Evolutionary conservation across 35 echinoderm and acorn worm genomes (phyloP).

Genomic region (Hemicentrotus pulcherrimus): DNA sequence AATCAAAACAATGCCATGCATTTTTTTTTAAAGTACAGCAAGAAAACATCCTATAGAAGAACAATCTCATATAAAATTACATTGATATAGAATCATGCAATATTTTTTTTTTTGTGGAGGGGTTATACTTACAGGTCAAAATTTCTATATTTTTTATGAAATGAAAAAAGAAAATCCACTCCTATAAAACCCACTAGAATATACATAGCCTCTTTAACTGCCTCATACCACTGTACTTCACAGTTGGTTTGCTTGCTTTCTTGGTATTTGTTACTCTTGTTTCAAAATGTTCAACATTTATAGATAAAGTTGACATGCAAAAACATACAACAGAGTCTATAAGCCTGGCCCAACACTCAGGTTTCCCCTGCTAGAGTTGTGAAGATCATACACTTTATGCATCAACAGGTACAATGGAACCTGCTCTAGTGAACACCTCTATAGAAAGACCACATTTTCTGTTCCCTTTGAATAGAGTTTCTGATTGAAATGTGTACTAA

Average conservation of each 20-base stretch:
- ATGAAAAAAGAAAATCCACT: not conserved
- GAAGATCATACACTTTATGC: no score
- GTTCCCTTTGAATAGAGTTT: no score
- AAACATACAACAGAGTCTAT: not conserved
- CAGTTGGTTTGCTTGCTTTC: conserved; percentile 8
- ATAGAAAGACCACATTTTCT: no score
- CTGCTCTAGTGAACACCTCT: no score
- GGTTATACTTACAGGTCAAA: not conserved
- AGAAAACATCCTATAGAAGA: not conserved
- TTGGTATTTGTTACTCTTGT: not conserved
- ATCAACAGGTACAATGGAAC: no score
- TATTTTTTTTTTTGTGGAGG: not conserved
- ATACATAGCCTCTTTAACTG: not conserved
- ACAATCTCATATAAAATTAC: not conserved
- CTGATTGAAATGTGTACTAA: no score
- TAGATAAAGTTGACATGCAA: conserved; percentile 4
- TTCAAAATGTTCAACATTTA: conserved; percentile 5
- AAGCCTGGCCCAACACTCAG: not conserved
- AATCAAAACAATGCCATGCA: not conserved
- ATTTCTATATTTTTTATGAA: not conserved
- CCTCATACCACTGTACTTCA: not conserved
- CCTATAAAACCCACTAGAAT: not conserved
- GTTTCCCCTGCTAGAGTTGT: not conserved
- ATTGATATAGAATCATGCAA: conserved; percentile 2
- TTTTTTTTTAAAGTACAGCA: not conserved